Conservation (phyloP, 1,140 invertebrate genomes). For the Atta colombica region DNA sequence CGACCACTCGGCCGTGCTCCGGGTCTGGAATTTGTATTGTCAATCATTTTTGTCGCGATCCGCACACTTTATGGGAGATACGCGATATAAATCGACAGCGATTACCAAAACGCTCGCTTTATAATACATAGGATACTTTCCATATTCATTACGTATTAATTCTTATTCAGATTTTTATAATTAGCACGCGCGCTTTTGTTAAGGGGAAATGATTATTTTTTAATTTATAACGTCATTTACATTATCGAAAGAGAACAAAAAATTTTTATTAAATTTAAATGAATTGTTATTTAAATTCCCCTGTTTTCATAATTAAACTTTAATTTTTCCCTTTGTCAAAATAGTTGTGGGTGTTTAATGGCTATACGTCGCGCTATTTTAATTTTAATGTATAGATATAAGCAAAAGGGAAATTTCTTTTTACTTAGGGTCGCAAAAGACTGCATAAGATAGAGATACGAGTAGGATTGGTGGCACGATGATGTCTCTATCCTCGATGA, state of each 20-base stretch:
- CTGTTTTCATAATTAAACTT: not conserved
- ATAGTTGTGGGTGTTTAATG: not conserved
- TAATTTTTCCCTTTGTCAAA: not conserved
- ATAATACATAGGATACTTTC: constrained; percentile 13
- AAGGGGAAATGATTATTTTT: not conserved
- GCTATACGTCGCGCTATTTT: not conserved
- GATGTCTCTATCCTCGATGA: constrained; percentile 80
- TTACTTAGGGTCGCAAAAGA: not conserved
- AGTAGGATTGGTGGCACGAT: constrained; percentile 73
- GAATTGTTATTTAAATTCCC: not conserved
- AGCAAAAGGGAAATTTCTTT: constrained; percentile 2
- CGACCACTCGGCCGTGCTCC: constrained; percentile 67
- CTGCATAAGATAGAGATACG: constrained; percentile 63
- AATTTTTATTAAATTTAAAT: not conserved
- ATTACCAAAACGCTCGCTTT: constrained; percentile 27
- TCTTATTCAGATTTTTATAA: constrained; percentile 17
- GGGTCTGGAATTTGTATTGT: constrained; percentile 66
- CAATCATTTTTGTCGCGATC: constrained; percentile 57
- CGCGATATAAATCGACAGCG: constrained; percentile 41
- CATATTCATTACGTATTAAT: constrained; percentile 23
- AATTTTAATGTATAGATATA: not conserved
- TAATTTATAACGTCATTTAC: not conserved
- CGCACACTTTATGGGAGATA: not conserved
- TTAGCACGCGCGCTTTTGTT: not conserved
- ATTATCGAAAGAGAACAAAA: not conserved